Conservation (phyloP, 2,113 vertebrate genomes). For the cat (Felis catus) region DNA sequence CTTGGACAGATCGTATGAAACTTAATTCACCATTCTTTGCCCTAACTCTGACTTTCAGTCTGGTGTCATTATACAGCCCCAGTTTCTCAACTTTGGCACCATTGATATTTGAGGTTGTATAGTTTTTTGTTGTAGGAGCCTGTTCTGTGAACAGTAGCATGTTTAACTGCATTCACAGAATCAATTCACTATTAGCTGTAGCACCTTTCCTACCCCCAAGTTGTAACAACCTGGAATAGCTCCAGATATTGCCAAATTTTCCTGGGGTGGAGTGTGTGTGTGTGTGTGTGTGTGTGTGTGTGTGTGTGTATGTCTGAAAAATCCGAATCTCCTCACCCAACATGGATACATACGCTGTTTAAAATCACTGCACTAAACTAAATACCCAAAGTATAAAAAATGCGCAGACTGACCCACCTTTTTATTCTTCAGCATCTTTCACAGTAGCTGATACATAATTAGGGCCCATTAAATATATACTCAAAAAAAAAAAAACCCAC, state of each 20-base stretch:
- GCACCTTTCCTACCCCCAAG: neutral
- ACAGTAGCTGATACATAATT: neutral
- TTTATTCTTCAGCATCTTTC: neutral
- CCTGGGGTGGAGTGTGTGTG: too few species aligned
- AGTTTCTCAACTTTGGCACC: neutral
- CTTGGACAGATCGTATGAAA: neutral
- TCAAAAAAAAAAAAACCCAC: neutral
- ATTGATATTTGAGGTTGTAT: neutral
- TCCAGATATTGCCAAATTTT: neutral
- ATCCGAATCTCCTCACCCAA: neutral
- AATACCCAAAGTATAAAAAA: neutral
- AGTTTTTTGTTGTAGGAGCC: neutral
- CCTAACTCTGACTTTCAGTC: neutral
- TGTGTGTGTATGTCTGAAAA: neutral
- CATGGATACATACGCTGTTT: neutral
- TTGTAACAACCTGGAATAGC: neutral
- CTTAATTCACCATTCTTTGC: neutral
- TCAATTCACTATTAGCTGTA: neutral
- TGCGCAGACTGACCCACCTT: accelerated
- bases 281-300: too few species aligned
- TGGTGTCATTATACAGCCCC: neutral
- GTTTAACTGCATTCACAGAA: neutral
- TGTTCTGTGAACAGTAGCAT: neutral
- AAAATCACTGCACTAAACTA: neutral
- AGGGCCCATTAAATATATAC: neutral